Evolutionary conservation across 2,888 invertebrate species (phyloP), one percentile per base, ranked within the genome.

Genomic region (Hemicrepidius hirtus): DNA sequence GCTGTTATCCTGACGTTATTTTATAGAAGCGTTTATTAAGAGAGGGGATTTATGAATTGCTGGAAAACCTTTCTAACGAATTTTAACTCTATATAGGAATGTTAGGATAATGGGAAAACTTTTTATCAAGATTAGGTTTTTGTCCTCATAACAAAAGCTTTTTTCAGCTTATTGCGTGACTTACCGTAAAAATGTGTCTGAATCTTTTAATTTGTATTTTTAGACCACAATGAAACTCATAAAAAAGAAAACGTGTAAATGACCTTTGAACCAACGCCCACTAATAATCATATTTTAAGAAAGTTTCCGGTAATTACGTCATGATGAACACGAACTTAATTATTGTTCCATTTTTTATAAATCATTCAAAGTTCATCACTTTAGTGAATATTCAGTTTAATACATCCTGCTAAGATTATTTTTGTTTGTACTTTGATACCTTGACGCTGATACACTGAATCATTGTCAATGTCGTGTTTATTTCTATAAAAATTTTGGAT

Each of bases 61-160:
- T n/a, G 20, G n/a, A 18, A 46, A 46, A 46, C 12, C 7, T 28
- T 2, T 28, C 44, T 44, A 44, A 44, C 53, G 7, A 53, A 53
- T 6, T 53, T 50, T 53, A 28, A 28, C 53, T 21, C n/a, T n/a
- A n/a, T n/a, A 28, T n/a, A 53, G 53, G 13, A 53, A 53, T 53
- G 21, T 53, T 13, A 24, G n/a, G 53, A 53, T 13, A 53, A 53
- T 53, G 28, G 0, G 13, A 53, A 53, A 53, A 28, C 28, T 53
- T 53, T n/a, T 53, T 21, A 53, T 53, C 53, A n/a, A n/a, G 53
- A 53, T 53, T 49, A 49, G 21, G 49, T 13, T 53, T 53, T 53
- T 13, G 20, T 13, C 28, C 28, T n/a, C 13, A 21, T 21, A 13
- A 53, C 20, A 49, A 53, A 53, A 53, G 53, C 53, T 21, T 53